Conservation (phyloP, 2,888 invertebrate species). For the Ceriagrion tenellum region DNA sequence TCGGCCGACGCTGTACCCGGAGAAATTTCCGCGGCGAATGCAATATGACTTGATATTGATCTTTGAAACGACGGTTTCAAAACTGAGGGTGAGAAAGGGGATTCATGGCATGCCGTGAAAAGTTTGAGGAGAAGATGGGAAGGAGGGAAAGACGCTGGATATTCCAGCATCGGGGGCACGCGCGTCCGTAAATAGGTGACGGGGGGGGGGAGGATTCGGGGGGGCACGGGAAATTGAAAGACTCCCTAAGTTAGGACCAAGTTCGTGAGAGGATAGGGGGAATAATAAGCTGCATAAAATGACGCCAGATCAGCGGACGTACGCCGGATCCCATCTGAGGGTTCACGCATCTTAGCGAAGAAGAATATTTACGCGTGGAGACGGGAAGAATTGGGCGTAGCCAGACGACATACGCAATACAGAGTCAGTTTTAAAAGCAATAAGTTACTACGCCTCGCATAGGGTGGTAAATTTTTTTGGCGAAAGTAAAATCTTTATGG, state of each 20-base stretch:
- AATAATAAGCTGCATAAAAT: slow-evolving; percentile 1
- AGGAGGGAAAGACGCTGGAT: too few species aligned
- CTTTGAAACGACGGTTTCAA: not conserved
- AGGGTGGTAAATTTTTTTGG: too few species aligned
- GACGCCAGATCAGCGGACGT: not conserved
- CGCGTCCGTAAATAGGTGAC: slow-evolving; percentile 5
- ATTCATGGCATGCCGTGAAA: slow-evolving; percentile 14
- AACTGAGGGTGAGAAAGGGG: not conserved
- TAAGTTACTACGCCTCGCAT: too few species aligned
- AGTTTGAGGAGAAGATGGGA: not conserved
- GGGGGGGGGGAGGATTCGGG: not conserved
- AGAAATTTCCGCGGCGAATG: not conserved
- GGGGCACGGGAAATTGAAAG: not conserved
- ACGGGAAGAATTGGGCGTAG: not conserved
- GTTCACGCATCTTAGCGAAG: not conserved
- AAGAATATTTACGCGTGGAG: not conserved
- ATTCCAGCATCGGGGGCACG: too few species aligned
- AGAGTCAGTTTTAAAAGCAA: too few species aligned
- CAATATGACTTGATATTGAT: slow-evolving; percentile 11
- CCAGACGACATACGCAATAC: too few species aligned
- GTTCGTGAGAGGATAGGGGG: not conserved
- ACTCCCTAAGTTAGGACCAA: not conserved
- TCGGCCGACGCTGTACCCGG: not conserved
- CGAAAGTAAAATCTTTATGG: too few species aligned
- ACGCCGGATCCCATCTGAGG: not conserved